phyloP scores from a whole-genome alignment of 2,797 vertebrate species.

The Rhinichthys osculus region DNA sequence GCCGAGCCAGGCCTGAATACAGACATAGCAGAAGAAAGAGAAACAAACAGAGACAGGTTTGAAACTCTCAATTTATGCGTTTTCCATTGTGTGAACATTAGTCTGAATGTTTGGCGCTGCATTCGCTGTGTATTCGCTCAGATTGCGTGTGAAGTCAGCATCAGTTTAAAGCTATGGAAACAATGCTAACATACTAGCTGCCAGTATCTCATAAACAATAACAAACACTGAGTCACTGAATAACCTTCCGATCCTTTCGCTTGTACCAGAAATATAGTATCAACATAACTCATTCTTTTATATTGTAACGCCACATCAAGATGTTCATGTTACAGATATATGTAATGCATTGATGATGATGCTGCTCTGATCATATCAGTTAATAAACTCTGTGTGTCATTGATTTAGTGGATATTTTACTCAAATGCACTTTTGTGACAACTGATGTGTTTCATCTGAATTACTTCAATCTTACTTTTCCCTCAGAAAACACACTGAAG shows the following conservation, averaged over 20 bases:
- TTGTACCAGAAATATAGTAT: background rate
- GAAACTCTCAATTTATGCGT: slow-evolving; percentile 26
- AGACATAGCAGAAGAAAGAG: slow-evolving; percentile 42
- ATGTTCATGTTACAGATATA: background rate
- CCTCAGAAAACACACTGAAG: background rate
- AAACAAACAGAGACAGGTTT: slow-evolving; percentile 68
- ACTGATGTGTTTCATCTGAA: background rate
- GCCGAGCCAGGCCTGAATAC: slow-evolving; percentile 60
- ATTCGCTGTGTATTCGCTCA: background rate
- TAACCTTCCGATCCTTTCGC: background rate
- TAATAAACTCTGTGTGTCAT: background rate
- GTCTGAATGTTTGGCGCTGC: background rate
- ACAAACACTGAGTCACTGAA: background rate
- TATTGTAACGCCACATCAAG: too few species aligned
- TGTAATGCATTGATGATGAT: background rate
- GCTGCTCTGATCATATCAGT: background rate
- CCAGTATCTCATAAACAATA: slow-evolving; percentile 18
- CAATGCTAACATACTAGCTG: slow-evolving; percentile 31
- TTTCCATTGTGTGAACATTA: background rate
- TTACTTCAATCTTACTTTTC: background rate
- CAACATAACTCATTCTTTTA: background rate
- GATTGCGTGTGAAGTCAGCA: background rate
- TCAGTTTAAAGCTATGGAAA: background rate
- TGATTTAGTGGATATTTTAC: background rate
- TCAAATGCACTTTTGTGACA: background rate